Evolutionary conservation across 2,113 vertebrate species (phyloP), one percentile per base, ranked within the genome.

Genomic region (Hirundichthys speculiger): DNA sequence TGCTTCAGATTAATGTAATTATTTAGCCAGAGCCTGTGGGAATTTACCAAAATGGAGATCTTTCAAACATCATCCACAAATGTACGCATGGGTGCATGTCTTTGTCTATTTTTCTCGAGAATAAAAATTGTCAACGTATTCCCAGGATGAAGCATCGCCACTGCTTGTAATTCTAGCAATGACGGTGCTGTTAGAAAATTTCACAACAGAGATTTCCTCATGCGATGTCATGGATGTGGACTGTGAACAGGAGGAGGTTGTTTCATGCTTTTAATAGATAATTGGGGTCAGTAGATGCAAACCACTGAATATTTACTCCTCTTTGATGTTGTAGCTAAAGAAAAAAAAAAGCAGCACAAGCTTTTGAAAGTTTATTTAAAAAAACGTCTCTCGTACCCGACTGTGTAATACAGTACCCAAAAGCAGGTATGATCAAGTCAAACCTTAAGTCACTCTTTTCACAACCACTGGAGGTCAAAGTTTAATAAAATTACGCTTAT

Each of bases 371-470:
- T 66, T 90, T 88, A 80, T 75, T 88, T 64, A 75, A 87, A 87
- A 81, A 56, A n/a, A 59, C 34, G 47, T 90, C 18, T 82, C 41
- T 55, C 75, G 74, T 79, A 73, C 76, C 69, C 83, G 49, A 81
- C 73, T 74, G 79, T 63, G 71, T 73, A 74, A 82, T 86, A 65
- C 68, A 86, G 89, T 92, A 92, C 86, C 88, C 77, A 86, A 85
- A 86, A 89, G 90, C 91, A 91, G 92, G 91, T 85, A 71, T 92
- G 92, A 91, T 49, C 82, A 79, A 82, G 76, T 92, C 90, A 93
- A 89, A 93, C 92, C 93, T 80, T 88, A 83, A 82, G 90, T 93
- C 92, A 69, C 73, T 82, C 66, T 83, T 79, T 86, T 86, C 84
- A 79, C 79, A 86, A 86, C 79, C 70, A 72, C 11, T 57, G 51